phyloP scores from a whole-genome alignment of 1,140 invertebrate species.

The Pomacea maculata region DNA sequence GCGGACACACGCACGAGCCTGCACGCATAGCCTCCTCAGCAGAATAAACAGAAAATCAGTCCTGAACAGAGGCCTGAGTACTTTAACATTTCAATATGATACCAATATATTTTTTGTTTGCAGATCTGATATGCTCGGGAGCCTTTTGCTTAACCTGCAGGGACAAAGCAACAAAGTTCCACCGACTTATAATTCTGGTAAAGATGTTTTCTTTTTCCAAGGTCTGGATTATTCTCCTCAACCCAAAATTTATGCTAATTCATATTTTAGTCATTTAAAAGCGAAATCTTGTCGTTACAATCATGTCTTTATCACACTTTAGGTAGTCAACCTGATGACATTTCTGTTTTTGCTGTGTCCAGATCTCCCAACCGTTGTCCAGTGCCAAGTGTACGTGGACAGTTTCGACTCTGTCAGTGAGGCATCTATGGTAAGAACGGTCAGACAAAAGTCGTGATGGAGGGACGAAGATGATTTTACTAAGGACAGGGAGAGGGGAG shows the following conservation, averaged over 20 bases:
- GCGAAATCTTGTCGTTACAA: too few relatives aligned
- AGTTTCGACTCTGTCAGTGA: conserved; percentile 52
- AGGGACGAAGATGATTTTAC: background rate
- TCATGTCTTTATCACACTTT: too few relatives aligned
- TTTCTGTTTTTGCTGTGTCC: conserved; percentile 17
- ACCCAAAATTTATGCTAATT: too few relatives aligned
- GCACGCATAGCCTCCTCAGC: background rate
- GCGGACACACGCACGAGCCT: too few relatives aligned
- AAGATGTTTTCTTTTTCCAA: background rate
- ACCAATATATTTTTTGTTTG: background rate
- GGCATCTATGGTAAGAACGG: conserved; percentile 44
- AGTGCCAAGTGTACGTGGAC: conserved; percentile 43
- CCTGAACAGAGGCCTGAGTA: background rate
- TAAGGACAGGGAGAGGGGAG: background rate
- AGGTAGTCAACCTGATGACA: too few relatives aligned
- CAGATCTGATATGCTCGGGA: conserved; percentile 3
- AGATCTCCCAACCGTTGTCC: conserved; percentile 41
- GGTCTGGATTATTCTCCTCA: too few relatives aligned
- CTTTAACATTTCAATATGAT: background rate
- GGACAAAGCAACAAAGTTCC: conserved; percentile 38
- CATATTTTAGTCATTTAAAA: too few relatives aligned
- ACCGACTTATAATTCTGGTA: conserved; percentile 43
- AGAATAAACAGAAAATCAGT: background rate
- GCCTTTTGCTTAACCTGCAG: conserved; percentile 13
- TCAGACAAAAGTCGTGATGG: background rate